Conservation (phyloP, 2,888 invertebrate species). For the Orthonevra nobilis region DNA sequence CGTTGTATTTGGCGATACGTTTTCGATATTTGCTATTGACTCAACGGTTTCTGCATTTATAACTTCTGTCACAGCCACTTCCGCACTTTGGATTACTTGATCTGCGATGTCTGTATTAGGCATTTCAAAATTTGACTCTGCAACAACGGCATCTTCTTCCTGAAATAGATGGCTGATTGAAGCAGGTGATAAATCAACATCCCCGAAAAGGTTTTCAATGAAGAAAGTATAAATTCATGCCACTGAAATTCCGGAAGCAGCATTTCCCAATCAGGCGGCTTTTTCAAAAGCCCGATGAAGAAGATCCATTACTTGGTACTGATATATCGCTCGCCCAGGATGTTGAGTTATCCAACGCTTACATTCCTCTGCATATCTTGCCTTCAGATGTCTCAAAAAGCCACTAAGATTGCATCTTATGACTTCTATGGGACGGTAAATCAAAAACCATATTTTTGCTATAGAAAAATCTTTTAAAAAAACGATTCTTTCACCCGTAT, state of each 20-base stretch:
- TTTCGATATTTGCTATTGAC: not conserved
- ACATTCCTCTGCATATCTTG: constrained; percentile 3
- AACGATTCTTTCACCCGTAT: too few species aligned
- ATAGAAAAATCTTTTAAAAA: too few species aligned
- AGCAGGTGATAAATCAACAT: constrained; percentile 17
- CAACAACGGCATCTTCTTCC: not conserved
- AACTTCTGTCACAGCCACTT: constrained; percentile 3
- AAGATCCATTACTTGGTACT: constrained; percentile 7
- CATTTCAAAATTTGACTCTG: not conserved
- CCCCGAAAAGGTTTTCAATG: constrained; percentile 11
- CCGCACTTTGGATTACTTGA: not conserved
- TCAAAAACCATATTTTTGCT: too few species aligned
- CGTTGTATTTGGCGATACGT: not conserved
- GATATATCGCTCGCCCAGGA: not conserved
- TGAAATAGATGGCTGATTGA: constrained; percentile 5
- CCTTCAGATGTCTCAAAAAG: constrained; percentile 1
- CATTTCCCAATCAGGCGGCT: constrained; percentile 7
- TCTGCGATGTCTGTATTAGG: constrained; percentile 1
- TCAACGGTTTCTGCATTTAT: not conserved
- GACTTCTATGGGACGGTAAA: constrained; percentile 13
- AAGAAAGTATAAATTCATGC: constrained; percentile 6
- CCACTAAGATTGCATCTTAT: too few species aligned
- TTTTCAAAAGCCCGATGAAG: constrained; percentile 1
- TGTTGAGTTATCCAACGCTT: not conserved
- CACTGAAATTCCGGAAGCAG: constrained; percentile 10